A percentile compares a stretch with the other conserved stretches of the same genome.
Conservation (phyloP, 2,888 invertebrate genomes). For the Dasypogon diadema region DNA sequence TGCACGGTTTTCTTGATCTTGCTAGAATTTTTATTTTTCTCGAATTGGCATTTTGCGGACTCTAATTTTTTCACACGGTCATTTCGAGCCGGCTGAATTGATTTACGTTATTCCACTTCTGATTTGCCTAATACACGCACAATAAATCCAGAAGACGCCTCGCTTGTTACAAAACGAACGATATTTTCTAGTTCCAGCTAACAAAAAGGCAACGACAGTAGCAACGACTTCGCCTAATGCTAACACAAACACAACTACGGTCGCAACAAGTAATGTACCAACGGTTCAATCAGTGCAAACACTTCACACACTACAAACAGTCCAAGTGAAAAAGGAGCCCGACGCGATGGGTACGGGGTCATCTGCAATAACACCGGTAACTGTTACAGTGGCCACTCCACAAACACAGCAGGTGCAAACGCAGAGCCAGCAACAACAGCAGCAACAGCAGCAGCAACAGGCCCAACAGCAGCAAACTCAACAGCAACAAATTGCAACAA, state of each 20-base stretch:
- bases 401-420: constrained; percentile 50
- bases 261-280: constrained; percentile 60
- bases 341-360: constrained; percentile 62
- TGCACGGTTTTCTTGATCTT: too few species aligned
- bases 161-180: too few species aligned
- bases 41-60: too few species aligned
- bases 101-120: too few species aligned
- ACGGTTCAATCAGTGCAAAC: constrained; percentile 68
- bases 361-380: constrained; percentile 57
- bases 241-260: constrained; percentile 51
- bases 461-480: constrained; percentile 61
- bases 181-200: constrained; percentile 6
- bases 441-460: constrained; percentile 60
- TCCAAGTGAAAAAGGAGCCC: constrained; percentile 69
- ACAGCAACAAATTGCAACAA: constrained; percentile 65
- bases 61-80: too few species aligned
- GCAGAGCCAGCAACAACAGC: constrained; percentile 55
- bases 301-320: constrained; percentile 66
- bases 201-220: constrained; percentile 56
- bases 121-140: too few species aligned
- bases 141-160: too few species aligned
- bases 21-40: too few species aligned
- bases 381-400: constrained; percentile 57
- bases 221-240: constrained; percentile 56
- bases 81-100: too few species aligned